These are phyloP conservation scores for Heliangelus exortis DNA, from an alignment of 2,797 vertebrate genomes.

Conservation along the genomic window DNA sequence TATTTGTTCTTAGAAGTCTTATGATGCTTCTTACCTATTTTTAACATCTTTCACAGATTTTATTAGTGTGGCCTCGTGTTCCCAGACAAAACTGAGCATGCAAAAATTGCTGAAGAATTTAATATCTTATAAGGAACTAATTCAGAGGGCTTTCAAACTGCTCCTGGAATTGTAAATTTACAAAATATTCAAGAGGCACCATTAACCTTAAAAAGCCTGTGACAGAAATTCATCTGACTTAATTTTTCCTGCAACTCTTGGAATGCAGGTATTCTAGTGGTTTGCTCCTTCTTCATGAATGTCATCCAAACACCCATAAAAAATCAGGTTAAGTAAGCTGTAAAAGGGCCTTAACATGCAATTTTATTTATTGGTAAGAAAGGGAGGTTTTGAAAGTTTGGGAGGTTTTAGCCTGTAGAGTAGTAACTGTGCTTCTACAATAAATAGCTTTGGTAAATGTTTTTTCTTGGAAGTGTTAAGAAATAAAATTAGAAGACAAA, in stretches of 20 bases:
- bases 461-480: not conserved
- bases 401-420: not conserved
- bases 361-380: not conserved
- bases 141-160: conserved; percentile 2
- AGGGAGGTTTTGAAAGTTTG: not conserved
- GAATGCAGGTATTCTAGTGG: not conserved
- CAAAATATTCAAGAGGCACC: not conserved
- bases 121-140: not conserved
- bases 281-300: not conserved
- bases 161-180: not conserved
- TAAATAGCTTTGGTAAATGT: not conserved
- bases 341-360: not conserved
- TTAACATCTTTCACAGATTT: conserved; percentile 16
- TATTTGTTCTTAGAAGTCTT: conserved; percentile 23
- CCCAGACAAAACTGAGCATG: not conserved
- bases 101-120: not conserved
- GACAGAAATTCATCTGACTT: not conserved
- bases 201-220: not conserved
- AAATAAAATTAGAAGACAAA: not conserved
- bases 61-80: not conserved
- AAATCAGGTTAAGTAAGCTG: not conserved
- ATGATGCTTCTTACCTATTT: conserved; percentile 16
- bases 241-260: not conserved
- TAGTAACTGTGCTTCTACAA: not conserved
- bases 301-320: not conserved